These are phyloP conservation scores for Galerucella nymphaeae DNA, from an alignment of 2,888 invertebrate genomes.

Conservation along the genomic window DNA sequence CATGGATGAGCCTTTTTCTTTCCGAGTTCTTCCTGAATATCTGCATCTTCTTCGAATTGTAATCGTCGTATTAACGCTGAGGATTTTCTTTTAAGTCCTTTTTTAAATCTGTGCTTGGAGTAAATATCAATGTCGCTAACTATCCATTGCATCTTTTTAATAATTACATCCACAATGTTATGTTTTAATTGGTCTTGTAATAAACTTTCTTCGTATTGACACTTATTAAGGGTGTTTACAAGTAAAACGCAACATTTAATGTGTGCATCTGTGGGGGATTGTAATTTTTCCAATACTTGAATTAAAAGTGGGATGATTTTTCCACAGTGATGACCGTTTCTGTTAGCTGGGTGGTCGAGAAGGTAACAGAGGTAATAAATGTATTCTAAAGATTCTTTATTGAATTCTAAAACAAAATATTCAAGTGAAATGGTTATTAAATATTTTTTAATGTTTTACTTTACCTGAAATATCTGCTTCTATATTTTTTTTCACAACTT, in stretches of 20 bases:
- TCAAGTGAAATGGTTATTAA: background rate
- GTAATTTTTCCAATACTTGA: constrained; percentile 52
- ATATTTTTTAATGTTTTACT: constrained; percentile 6
- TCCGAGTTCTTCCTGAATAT: constrained; percentile 4
- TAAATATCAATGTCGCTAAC: constrained; percentile 27
- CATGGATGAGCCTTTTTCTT: constrained; percentile 19
- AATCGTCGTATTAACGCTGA: constrained; percentile 28
- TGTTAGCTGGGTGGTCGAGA: constrained; percentile 56
- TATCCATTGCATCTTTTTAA: constrained; percentile 56
- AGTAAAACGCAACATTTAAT: constrained; percentile 59
- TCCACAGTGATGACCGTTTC: constrained; percentile 52
- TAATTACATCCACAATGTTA: constrained; percentile 54
- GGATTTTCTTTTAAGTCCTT: constrained; percentile 44
- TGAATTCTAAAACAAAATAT: constrained; percentile 47
- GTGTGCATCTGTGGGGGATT: constrained; percentile 49
- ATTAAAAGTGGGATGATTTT: constrained; percentile 54
- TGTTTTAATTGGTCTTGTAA: constrained; percentile 55
- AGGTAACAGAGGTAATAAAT: constrained; percentile 59
- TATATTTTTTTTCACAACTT: constrained; percentile 47
- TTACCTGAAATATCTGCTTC: constrained; percentile 10
- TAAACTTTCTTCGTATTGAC: constrained; percentile 56
- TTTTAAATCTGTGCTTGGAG: constrained; percentile 29
- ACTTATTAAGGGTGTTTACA: constrained; percentile 57
- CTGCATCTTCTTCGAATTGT: constrained; percentile 32
- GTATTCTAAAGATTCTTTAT: constrained; percentile 53